These are phyloP conservation scores for Paguma larvata DNA, from an alignment of 2,797 vertebrate species.

Conservation along the genomic window DNA sequence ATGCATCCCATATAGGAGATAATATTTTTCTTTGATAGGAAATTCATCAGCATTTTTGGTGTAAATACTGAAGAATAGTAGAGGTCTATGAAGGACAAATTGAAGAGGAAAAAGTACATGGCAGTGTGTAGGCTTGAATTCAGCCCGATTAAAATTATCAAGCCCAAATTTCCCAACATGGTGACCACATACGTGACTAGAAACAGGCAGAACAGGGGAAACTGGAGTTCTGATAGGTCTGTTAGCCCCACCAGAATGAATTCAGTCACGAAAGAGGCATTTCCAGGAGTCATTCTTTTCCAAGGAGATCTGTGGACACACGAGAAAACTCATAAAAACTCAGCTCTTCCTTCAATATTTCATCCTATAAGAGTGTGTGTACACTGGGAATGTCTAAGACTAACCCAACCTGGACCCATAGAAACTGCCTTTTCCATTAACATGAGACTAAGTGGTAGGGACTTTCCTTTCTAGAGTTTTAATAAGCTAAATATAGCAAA, in stretches of 20 bases:
- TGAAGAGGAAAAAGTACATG: constrained; percentile 77
- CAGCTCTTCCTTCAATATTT: not conserved
- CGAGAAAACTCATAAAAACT: not conserved
- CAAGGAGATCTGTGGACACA: not conserved
- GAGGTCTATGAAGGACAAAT: constrained; percentile 70
- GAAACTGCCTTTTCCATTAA: not conserved
- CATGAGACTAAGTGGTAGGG: not conserved
- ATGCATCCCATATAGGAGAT: constrained; percentile 75
- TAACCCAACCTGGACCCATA: not conserved
- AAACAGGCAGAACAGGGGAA: constrained; percentile 45
- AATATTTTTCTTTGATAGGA: constrained; percentile 50
- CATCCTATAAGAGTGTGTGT: not conserved
- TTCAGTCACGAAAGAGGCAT: constrained; percentile 20
- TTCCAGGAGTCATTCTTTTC: constrained; percentile 35
- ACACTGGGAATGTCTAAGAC: not conserved
- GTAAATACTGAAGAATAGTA: constrained; percentile 70
- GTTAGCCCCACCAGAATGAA: constrained; percentile 56
- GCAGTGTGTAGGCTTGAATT: constrained; percentile 61
- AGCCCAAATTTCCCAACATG: constrained; percentile 49
- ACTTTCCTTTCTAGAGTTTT: not conserved
- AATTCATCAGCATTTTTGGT: constrained; percentile 73
- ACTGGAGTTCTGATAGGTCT: not conserved
- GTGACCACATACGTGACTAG: constrained; percentile 39
- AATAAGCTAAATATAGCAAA: not conserved
- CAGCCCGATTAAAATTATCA: constrained; percentile 67